Conservation (phyloP, 2,113 vertebrate genomes). For the Aspiorhynchus laticeps region DNA sequence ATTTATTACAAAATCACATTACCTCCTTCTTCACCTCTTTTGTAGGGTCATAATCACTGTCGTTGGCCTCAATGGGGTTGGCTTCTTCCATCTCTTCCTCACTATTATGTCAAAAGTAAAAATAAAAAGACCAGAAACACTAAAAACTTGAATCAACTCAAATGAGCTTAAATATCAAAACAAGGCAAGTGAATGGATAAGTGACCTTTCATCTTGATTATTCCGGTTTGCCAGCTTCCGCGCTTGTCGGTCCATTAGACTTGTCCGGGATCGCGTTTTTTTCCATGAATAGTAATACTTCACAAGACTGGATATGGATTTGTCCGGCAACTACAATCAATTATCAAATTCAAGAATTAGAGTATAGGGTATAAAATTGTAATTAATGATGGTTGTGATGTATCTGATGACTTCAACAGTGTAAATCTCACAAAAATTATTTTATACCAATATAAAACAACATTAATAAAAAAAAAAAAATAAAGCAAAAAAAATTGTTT, state of each 20-base stretch:
- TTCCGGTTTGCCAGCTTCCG: conserved; percentile 91
- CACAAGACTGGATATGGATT: conserved; percentile 97
- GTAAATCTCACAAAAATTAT: no score
- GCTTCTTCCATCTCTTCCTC: conserved; percentile 94
- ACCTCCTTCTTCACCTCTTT: conserved; percentile 98
- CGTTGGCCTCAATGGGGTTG: conserved; percentile 88
- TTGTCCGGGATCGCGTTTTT: conserved; percentile 97
- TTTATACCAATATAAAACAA: no score
- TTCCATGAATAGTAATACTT: conserved; percentile 99
- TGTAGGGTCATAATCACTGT: conserved; percentile 97
- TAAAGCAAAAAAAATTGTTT: no score
- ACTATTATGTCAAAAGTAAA: conserved; percentile 65
- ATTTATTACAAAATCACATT: conserved; percentile 2
- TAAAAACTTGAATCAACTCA: neutral
- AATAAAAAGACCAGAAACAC: neutral
- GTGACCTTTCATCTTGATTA: conserved; percentile 89
- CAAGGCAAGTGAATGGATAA: no score
- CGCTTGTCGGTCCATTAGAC: conserved; percentile 97
- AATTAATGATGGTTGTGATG: neutral
- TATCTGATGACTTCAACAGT: no score
- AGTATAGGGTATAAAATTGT: no score
- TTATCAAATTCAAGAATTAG: neutral
- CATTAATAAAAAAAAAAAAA: no score
- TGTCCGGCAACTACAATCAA: conserved; percentile 90
- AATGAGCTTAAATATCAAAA: no score